Conservation (phyloP, 2,888 invertebrate genomes). For the Arrhopalites spinosus region DNA sequence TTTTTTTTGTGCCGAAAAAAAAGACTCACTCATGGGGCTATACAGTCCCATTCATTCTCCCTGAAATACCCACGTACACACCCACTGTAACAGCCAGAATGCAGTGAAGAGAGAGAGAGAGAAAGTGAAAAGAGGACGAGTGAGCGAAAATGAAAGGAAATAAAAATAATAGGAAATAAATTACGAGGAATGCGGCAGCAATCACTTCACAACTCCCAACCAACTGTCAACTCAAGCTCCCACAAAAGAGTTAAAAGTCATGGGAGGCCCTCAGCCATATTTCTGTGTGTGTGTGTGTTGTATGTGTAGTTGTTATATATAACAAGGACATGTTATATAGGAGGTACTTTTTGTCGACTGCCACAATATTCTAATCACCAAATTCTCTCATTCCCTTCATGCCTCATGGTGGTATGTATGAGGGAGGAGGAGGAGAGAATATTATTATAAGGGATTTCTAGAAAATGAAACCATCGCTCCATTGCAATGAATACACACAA, state of each 20-base stretch:
- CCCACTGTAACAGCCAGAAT: neutral
- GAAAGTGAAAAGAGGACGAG: neutral
- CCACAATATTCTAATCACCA: slow-evolving; percentile 7
- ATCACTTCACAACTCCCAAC: slow-evolving; percentile 22
- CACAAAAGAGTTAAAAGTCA: slow-evolving; percentile 16
- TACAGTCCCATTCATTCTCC: neutral
- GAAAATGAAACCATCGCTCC: too few relatives aligned
- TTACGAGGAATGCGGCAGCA: slow-evolving; percentile 24
- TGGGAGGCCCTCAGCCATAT: slow-evolving; percentile 21
- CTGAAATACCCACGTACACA: neutral
- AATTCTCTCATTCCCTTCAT: too few relatives aligned
- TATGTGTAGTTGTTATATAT: too few relatives aligned
- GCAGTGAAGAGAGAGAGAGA: neutral
- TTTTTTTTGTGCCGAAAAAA: neutral
- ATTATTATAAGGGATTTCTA: too few relatives aligned
- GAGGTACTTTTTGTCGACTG: neutral
- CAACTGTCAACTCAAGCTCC: slow-evolving; percentile 19
- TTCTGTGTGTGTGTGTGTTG: slow-evolving; percentile 1
- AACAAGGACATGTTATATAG: too few relatives aligned
- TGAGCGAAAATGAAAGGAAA: slow-evolving; percentile 16
- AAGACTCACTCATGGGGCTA: too few relatives aligned
- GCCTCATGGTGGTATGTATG: too few relatives aligned
- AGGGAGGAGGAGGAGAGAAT: too few relatives aligned
- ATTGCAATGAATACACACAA: too few relatives aligned
- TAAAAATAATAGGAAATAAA: slow-evolving; percentile 36